Base-by-base conservation (phyloP, 2,797 vertebrate species). In the Falco concolor region DNA sequence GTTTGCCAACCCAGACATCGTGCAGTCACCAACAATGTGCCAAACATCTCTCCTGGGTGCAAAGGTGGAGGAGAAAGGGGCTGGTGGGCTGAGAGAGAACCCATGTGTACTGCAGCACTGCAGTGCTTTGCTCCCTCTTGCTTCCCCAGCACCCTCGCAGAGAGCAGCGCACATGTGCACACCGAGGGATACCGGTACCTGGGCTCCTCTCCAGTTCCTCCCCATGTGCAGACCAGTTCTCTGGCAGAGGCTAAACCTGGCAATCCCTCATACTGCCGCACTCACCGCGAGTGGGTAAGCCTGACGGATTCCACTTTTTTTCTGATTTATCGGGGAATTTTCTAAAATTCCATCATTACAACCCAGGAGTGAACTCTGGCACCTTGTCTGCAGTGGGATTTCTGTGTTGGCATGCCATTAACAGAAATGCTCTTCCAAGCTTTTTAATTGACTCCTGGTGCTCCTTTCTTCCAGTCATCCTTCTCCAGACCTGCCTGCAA, bases 361-460 rank as follows among this genome's bases (percentile, higher is more conserved):
- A n/a, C 8, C 45, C 81, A 38, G 1, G 32, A 34, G 25, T 17
- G 42, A 67, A 40, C 22, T 72, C n/a, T 91, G 28, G 47, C 74
- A 84, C 78, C 50, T 13, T 89, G 49, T 13, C 60, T 50, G 14
- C 44, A 68, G 30, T 65, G 4, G 19, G 79, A 69, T 59, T 76
- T 92, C 77, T 50, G 1, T 25, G 23, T n/a, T 36, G 54, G 54
- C 44, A 20, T 32, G 32, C 36, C 70, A 32, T 34, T 93, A 95
- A 88, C 75, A 95, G 92, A 96, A 95, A 95, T 73, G 49, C 78
- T 92, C 86, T 97, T 93, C 80, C 38, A 30, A 42, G 76, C 15
- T 91, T 90, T 95, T 92, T 95, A 90, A 96, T 91, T 95, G 79
- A 72, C 80, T 91, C 63, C 61, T 77, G 77, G 47, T 80, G 69